phyloP scores from a whole-genome alignment of 2,888 invertebrate species.

The Trichacis sp. region DNA sequence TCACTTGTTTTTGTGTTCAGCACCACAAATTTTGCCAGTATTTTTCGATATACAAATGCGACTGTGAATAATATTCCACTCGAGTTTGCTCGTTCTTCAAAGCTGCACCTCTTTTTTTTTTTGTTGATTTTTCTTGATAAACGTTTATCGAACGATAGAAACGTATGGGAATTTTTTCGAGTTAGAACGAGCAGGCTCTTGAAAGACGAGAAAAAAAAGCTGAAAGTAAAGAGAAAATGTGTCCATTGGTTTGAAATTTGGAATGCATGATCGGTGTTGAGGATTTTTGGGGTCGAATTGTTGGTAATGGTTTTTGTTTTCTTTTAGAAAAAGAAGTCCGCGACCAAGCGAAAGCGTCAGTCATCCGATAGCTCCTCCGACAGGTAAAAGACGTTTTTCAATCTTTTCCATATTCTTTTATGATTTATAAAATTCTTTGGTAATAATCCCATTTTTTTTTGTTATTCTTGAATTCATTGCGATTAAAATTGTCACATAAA shows the following conservation, averaged over 20 bases:
- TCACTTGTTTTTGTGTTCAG: constrained; percentile 64
- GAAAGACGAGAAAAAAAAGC: constrained; percentile 14
- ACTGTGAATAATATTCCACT: constrained; percentile 16
- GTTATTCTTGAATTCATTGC: no score
- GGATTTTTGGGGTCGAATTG: constrained; percentile 13
- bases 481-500: no score
- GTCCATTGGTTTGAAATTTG: constrained; percentile 48
- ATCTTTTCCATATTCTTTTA: no score
- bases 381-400: constrained; percentile 70
- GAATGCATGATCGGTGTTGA: constrained; percentile 64
- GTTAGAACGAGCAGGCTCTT: constrained; percentile 52
- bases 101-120: constrained; percentile 73
- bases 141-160: no score
- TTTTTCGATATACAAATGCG: constrained; percentile 37
- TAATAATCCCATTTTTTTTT: no score
- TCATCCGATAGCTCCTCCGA: constrained; percentile 72
- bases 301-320: constrained; percentile 44
- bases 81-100: constrained; percentile 63
- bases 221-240: constrained; percentile 38
- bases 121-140: no score
- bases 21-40: constrained; percentile 53
- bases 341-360: constrained; percentile 72
- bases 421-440: no score
- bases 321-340: constrained; percentile 73
- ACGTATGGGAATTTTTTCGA: neutral